phyloP scores from a whole-genome alignment of 1,140 invertebrate species.

The Drosophila repletoides region DNA sequence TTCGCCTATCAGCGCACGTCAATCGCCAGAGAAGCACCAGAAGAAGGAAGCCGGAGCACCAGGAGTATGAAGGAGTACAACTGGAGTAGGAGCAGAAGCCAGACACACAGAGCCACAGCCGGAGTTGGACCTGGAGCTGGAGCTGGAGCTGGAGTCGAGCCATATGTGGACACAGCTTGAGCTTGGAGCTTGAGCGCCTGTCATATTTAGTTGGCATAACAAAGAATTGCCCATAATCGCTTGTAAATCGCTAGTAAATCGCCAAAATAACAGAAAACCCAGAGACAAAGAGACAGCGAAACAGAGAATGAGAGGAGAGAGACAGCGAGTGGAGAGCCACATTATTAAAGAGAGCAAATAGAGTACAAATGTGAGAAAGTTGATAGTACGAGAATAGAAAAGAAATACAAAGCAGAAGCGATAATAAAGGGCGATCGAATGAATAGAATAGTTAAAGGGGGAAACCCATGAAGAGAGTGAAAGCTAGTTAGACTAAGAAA shows the following conservation, averaged over 20 bases:
- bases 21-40: constrained; percentile 31
- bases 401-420: too few relatives aligned
- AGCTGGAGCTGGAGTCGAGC: neutral
- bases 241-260: constrained; percentile 64
- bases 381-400: neutral
- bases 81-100: neutral
- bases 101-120: neutral
- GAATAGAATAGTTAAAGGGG: neutral
- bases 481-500: too few relatives aligned
- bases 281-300: neutral
- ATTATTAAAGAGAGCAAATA: neutral
- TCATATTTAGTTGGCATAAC: constrained; percentile 77
- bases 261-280: constrained; percentile 6
- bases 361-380: neutral
- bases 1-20: constrained; percentile 53
- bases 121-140: neutral
- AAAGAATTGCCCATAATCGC: constrained; percentile 65
- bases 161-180: constrained; percentile 45
- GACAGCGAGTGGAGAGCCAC: neutral
- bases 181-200: constrained; percentile 36
- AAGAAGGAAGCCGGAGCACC: constrained; percentile 25
- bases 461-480: neutral
- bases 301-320: neutral
- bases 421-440: too few relatives aligned
- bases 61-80: constrained; percentile 5